These are phyloP conservation scores for Pantherophis guttatus DNA, from an alignment of 2,113 vertebrate species.

Conservation along the genomic window DNA sequence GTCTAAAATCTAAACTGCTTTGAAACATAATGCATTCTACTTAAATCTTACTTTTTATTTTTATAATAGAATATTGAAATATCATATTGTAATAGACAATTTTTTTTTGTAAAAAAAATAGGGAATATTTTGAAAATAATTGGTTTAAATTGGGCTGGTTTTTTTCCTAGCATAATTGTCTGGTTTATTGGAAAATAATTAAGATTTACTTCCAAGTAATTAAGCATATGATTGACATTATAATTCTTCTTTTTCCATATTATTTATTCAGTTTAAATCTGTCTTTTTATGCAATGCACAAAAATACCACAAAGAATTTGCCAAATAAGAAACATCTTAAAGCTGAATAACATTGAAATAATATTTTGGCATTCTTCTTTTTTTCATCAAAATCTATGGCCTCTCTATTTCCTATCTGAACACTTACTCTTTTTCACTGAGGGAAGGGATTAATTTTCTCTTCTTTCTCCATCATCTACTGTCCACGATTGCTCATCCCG, in stretches of 20 bases:
- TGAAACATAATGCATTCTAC: constrained; percentile 12
- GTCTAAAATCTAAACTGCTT: not conserved
- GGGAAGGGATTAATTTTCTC: not conserved
- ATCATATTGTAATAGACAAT: not conserved
- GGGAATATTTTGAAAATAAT: not conserved
- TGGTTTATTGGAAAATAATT: not conserved
- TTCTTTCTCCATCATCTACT: not conserved
- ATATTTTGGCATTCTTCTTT: not conserved
- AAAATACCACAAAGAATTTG: not conserved
- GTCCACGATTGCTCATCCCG: not conserved
- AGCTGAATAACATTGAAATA: not conserved
- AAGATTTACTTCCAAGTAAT: not conserved
- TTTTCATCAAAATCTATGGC: not conserved
- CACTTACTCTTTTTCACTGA: not conserved
- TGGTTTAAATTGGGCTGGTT: not conserved
- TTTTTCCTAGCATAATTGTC: not conserved
- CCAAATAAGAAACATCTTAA: not conserved
- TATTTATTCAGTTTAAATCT: not conserved
- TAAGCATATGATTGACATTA: not conserved
- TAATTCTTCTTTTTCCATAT: not conserved
- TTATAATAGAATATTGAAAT: not conserved
- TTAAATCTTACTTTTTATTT: not conserved
- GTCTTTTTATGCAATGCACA: not conserved
- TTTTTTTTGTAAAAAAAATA: not conserved
- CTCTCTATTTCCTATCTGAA: not conserved